Percentiles rank a stretch among this genome's conserved stretches.
Evolutionary conservation across 2,797 vertebrate genomes (phyloP).

Genomic region (Morus bassanus): DNA sequence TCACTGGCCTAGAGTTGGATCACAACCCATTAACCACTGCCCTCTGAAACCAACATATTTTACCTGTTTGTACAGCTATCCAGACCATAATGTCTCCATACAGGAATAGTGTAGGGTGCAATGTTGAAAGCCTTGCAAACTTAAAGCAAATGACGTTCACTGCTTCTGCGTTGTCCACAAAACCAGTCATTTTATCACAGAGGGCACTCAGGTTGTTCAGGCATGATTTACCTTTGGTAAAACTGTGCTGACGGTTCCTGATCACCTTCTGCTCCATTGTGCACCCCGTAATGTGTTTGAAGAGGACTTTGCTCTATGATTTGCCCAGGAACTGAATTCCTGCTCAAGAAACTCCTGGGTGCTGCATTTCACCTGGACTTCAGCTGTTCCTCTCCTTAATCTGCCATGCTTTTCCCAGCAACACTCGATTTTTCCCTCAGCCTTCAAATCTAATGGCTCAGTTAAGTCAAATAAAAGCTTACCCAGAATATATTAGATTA

Average conservation of each 20-base stretch:
- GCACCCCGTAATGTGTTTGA: not conserved
- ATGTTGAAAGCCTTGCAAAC: not conserved
- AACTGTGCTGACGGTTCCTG: not conserved
- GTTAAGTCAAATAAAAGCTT: not conserved
- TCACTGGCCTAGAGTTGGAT: not conserved
- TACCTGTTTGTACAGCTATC: not conserved
- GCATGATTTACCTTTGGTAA: not conserved
- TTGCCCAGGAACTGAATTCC: not conserved
- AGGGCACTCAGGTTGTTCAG: not conserved
- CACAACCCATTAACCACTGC: not conserved
- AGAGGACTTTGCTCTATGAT: not conserved
- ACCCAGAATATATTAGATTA: not conserved
- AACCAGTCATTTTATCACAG: not conserved
- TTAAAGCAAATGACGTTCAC: not conserved
- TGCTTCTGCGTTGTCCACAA: not conserved
- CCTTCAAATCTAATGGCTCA: not conserved
- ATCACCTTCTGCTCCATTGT: not conserved
- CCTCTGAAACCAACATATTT: not conserved
- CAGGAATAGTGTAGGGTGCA: not conserved
- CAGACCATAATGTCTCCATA: not conserved
- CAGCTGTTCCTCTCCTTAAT: not conserved
- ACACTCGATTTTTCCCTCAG: not conserved
- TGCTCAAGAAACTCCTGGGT: not conserved
- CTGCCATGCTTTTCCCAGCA: not conserved
- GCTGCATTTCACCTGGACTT: not conserved